phyloP scores from a whole-genome alignment of 1,140 invertebrate species.

The Drosophila pachea region DNA sequence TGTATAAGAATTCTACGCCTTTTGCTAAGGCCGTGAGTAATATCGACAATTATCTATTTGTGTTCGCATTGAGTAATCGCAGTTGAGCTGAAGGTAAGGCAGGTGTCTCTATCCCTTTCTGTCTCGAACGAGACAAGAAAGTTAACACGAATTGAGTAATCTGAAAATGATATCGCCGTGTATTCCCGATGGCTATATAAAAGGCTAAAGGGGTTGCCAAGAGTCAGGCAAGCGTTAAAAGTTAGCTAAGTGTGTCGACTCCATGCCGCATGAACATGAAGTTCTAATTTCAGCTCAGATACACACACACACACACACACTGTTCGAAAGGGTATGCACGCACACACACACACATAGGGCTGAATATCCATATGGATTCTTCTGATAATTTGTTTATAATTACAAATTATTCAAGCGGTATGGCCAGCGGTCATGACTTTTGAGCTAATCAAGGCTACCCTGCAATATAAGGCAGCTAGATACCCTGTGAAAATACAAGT shows the following conservation, averaged over 20 bases:
- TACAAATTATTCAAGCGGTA: slow-evolving; percentile 8
- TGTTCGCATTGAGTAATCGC: neutral
- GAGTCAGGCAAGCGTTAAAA: slow-evolving; percentile 19
- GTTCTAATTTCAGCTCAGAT: slow-evolving; percentile 6
- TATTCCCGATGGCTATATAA: neutral
- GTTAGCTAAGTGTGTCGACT: slow-evolving; percentile 13
- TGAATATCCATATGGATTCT: neutral
- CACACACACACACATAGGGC: neutral
- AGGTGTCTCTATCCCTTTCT: slow-evolving; percentile 15
- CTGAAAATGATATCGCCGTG: slow-evolving; percentile 30
- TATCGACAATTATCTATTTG: slow-evolving; percentile 4
- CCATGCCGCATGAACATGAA: neutral
- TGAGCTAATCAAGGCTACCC: no score
- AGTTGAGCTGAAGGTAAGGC: neutral
- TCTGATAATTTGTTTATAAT: slow-evolving; percentile 14
- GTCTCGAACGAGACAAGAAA: slow-evolving; percentile 24
- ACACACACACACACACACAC: neutral
- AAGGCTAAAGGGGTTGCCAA: slow-evolving; percentile 6
- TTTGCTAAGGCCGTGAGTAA: slow-evolving; percentile 1
- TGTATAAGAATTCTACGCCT: neutral
- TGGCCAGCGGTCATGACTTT: slow-evolving; percentile 20
- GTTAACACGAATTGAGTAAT: slow-evolving; percentile 42
- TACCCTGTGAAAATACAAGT: no score
- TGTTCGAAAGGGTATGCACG: neutral
- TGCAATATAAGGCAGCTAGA: no score